These are phyloP conservation scores for Chrysogorgia sp. DNA, from an alignment of 92 coral and sea anemone genomes.

Conservation along the genomic window DNA sequence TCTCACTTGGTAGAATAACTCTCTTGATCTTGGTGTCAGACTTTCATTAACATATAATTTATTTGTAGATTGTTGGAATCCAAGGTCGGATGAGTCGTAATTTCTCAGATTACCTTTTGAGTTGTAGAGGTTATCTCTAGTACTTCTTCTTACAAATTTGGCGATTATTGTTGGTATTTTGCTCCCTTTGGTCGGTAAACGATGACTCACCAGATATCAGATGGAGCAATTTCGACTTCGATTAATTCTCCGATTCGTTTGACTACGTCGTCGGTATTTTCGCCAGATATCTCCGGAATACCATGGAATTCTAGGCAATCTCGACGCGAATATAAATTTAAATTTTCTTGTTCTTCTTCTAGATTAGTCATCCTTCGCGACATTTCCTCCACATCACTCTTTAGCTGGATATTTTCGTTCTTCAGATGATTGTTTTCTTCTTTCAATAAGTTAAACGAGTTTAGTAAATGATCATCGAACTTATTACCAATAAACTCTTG, in stretches of 20 bases:
- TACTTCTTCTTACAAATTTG: neutral
- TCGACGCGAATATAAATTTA: constrained; percentile 3
- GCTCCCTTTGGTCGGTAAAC: constrained; percentile 4
- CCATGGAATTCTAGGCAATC: constrained; percentile 31
- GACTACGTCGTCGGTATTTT: constrained; percentile 3
- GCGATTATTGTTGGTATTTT: constrained; percentile 4
- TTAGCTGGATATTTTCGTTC: no score
- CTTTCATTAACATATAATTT: constrained; percentile 11
- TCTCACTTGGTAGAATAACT: constrained; percentile 10
- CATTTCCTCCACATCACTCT: neutral
- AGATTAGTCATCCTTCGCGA: neutral
- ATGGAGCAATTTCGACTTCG: constrained; percentile 13
- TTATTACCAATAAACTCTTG: neutral
- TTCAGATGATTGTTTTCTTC: no score
- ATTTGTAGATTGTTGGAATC: neutral
- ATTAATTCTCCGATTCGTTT: constrained; percentile 1
- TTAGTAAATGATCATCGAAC: neutral
- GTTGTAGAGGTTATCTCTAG: constrained; percentile 7
- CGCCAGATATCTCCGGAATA: constrained; percentile 9
- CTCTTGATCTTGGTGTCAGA: constrained; percentile 18
- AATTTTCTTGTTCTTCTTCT: constrained; percentile 14
- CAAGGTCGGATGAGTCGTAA: constrained; percentile 8
- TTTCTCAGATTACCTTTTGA: constrained; percentile 9
- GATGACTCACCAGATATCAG: constrained; percentile 27
- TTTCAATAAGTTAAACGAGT: no score